A percentile compares a stretch with the other conserved stretches of the same genome.
These are phyloP conservation scores for Myanophis thanlyinensis DNA, from an alignment of 2,113 vertebrate species.

Conservation along the genomic window DNA sequence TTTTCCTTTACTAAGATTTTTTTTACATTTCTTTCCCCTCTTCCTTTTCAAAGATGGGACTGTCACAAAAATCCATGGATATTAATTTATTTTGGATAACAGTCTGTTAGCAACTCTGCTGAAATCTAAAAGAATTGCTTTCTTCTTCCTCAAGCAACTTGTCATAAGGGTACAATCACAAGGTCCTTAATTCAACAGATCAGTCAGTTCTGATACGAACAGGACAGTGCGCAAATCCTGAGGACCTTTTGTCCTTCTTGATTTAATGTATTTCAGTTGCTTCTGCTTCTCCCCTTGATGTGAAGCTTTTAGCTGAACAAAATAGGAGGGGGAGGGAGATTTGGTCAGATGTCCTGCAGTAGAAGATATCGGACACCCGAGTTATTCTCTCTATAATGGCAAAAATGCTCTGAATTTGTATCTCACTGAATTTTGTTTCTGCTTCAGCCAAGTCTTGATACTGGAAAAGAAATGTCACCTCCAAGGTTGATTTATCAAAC, in stretches of 20 bases:
- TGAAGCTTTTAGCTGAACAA: neutral
- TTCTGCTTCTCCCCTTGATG: neutral
- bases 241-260: too few relatives aligned
- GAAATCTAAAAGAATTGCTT: neutral
- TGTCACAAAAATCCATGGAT: neutral
- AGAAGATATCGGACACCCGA: neutral
- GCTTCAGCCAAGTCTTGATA: constrained; percentile 34
- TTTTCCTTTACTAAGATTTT: neutral
- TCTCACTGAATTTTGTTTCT: neutral
- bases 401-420: neutral
- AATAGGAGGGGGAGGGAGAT: neutral
- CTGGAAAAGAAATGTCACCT: constrained; percentile 55
- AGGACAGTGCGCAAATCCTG: neutral
- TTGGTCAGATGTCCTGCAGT: neutral
- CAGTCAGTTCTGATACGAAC: neutral
- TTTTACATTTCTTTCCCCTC: neutral
- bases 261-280: neutral
- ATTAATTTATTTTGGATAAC: neutral
- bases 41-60: neutral
- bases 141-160: neutral
- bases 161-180: neutral
- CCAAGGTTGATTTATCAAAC: constrained; percentile 65
- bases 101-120: neutral
- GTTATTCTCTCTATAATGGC: neutral
- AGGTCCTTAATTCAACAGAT: neutral